Base-by-base conservation (phyloP, 2,113 vertebrate species). In the Cynopterus brachyotis region DNA sequence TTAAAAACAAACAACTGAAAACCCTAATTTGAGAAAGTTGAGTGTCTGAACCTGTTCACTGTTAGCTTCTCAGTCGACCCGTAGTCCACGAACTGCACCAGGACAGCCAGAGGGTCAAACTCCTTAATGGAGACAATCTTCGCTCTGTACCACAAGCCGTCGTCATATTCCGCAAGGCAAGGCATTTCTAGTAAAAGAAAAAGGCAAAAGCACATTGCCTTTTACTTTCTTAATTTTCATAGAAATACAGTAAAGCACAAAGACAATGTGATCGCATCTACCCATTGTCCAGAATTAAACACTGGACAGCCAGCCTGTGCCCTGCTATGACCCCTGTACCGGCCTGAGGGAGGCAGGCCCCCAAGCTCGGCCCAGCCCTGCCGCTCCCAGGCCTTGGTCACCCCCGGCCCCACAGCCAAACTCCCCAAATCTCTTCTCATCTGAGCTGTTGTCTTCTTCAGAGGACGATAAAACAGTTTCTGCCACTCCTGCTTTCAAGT, bases 21-120 rank as follows among this genome's bases (percentile, higher is more conserved):
- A 55, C 70, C n/a, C 10, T 95, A 93, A 81, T 76, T 95, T 35
- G 92, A 45, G 17, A 66, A 55, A 78, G 9, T 50, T 73, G 15
- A 83, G 1, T 30, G 78, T 57, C 32, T 89, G 72, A 50, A 99
- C 99, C 99, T 99, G 98, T 93, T 98, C 80, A 96, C 73, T 87
- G 99, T 98, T 86, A 99, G 83, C 59, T 98, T 98, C 96, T 98
- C 98, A 17, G 99, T 98, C 17, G 98, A 99, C 90, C 99, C 99
- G 30, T 99, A 99, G 97, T 99, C 99, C 86, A 99, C 99, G 40
- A 99, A 99, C 47, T 99, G 98, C 91, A 99, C 98, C 82, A 99
- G 90, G 94, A 99, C 30, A 83, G 42, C 95, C 70, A 99, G 45
- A 22, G 99, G 99, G 42, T 98, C 98, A 73, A 98, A 79, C 81